Percentiles rank a stretch among this genome's conserved stretches.
These are phyloP conservation scores for Antheraea pernyi DNA, from an alignment of 1,140 invertebrate species.

Conservation along the genomic window DNA sequence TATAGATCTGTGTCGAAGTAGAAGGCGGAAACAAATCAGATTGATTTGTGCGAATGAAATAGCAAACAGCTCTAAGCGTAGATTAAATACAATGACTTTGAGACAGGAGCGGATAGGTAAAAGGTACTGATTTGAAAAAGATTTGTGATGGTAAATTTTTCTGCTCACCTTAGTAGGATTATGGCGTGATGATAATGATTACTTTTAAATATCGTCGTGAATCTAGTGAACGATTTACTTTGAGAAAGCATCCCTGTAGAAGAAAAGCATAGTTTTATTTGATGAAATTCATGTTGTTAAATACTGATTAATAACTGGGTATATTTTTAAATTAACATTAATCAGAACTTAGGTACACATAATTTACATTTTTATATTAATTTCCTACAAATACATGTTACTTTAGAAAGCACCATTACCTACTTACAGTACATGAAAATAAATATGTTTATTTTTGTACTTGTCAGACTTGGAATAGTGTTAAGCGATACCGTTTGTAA, in stretches of 20 bases:
- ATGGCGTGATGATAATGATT: no score
- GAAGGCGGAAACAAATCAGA: no score
- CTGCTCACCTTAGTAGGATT: no score
- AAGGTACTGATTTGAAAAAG: no score
- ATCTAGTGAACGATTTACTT: no score
- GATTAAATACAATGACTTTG: no score
- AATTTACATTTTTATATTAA: not conserved
- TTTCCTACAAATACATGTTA: not conserved
- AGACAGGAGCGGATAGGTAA: no score
- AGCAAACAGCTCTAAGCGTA: no score
- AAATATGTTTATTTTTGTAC: conserved; percentile 32
- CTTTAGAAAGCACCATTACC: not conserved
- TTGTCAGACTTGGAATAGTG: conserved; percentile 35
- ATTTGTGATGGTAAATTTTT: no score
- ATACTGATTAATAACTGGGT: not conserved
- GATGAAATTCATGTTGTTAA: not conserved
- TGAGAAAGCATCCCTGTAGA: not conserved
- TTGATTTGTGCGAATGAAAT: no score
- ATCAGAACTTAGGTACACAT: not conserved
- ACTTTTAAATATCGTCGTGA: no score
- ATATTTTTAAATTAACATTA: not conserved
- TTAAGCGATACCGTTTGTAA: not conserved
- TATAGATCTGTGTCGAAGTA: no score
- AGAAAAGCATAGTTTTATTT: not conserved
- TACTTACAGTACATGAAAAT: not conserved